A percentile compares a stretch with the other conserved stretches of the same genome.
Evolutionary conservation across 2,888 invertebrate species (phyloP).

Genomic region (Escarpia spicata): DNA sequence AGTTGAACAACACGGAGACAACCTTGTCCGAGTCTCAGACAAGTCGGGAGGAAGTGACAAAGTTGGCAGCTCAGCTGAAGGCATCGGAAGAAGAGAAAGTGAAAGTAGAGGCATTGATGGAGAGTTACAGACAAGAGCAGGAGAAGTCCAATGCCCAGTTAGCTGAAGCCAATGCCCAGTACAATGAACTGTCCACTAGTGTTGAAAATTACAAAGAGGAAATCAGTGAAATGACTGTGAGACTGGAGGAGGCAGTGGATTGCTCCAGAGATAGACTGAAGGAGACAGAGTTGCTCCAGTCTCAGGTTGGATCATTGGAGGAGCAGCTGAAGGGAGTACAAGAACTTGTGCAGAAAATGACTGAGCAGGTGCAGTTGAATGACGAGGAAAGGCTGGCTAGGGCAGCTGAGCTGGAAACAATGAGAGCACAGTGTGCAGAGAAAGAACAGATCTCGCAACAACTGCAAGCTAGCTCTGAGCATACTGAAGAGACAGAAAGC

Average conservation of each 20-base stretch:
- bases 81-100: conserved; percentile 7
- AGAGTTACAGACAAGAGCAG: neutral
- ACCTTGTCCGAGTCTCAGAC: neutral
- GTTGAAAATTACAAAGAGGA: neutral
- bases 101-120: conserved; percentile 14
- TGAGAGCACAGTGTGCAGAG: neutral
- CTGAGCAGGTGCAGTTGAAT: neutral
- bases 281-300: conserved; percentile 24
- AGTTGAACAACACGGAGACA: neutral
- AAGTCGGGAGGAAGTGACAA: neutral
- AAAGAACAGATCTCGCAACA: neutral
- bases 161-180: conserved; percentile 7
- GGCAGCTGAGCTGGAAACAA: neutral
- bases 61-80: conserved; percentile 18
- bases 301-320: neutral
- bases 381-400: neutral
- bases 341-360: neutral
- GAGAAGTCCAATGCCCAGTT: conserved; percentile 19
- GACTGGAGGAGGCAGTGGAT: neutral
- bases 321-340: neutral
- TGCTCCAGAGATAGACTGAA: conserved; percentile 9
- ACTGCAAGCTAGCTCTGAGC: neutral
- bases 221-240: neutral
- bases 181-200: conserved; percentile 21
- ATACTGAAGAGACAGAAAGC: neutral